phyloP scores from a whole-genome alignment of 1,140 invertebrate genomes.

The Monochamus saltuarius region DNA sequence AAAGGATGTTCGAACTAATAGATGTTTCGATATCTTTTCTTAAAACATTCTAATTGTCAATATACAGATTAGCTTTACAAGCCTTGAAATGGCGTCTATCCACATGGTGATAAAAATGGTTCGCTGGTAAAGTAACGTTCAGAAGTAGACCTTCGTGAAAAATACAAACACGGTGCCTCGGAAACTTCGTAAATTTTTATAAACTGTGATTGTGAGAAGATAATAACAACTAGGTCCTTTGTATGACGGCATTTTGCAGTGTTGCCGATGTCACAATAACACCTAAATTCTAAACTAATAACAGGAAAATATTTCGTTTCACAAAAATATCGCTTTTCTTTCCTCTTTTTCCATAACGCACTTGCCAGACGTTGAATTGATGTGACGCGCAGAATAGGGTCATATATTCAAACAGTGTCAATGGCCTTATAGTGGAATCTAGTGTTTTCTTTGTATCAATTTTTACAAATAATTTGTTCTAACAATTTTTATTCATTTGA shows the following conservation, averaged over 20 bases:
- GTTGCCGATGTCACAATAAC: conserved; percentile 29
- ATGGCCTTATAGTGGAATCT: conserved; percentile 1
- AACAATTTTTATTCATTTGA: conserved; percentile 9
- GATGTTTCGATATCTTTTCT: conserved; percentile 1
- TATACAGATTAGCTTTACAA: conserved; percentile 38
- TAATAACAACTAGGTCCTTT: conserved; percentile 4
- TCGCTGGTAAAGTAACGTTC: not conserved
- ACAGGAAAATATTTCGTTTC: not conserved
- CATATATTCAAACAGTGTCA: conserved; percentile 10
- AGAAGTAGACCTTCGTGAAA: not conserved
- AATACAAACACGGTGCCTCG: conserved; percentile 18
- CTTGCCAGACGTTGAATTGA: not conserved
- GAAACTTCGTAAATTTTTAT: conserved; percentile 10
- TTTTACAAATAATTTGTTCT: conserved; percentile 6
- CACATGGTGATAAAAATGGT: conserved; percentile 45
- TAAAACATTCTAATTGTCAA: conserved; percentile 33
- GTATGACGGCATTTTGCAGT: conserved; percentile 24
- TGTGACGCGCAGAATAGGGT: not conserved
- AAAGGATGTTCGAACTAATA: not conserved
- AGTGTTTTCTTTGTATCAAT: not conserved
- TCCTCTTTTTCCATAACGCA: not conserved
- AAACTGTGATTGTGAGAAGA: conserved; percentile 10
- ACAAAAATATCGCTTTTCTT: not conserved
- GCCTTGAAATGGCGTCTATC: conserved; percentile 51
- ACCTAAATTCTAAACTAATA: conserved; percentile 22